Percentiles rank a stretch among this genome's conserved stretches.
Evolutionary conservation across 1,140 invertebrate species (phyloP).

Genomic region (Rhopalosiphum maidis): DNA sequence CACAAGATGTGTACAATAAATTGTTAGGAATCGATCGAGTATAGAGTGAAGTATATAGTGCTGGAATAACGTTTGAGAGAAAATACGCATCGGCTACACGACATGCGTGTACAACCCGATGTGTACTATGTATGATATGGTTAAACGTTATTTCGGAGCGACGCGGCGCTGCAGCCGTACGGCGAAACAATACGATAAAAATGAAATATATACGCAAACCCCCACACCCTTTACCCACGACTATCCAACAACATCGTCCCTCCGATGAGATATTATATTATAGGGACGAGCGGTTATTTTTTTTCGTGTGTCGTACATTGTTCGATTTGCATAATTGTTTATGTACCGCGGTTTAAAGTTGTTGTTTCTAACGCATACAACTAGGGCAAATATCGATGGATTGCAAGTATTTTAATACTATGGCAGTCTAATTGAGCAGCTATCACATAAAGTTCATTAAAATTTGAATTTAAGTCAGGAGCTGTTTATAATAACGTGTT

Average conservation of each 20-base stretch:
- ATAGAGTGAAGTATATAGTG: not conserved
- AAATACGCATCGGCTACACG: not conserved
- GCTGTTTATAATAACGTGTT: not conserved
- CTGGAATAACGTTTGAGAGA: slow-evolving; percentile 46
- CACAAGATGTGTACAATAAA: not conserved
- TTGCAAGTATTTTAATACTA: not conserved
- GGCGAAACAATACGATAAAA: not conserved
- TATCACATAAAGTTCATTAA: too few species aligned
- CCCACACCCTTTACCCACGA: not conserved
- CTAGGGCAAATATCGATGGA: not conserved
- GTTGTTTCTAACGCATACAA: not conserved
- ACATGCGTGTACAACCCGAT: not conserved
- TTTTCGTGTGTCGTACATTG: not conserved
- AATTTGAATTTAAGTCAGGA: too few species aligned
- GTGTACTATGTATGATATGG: not conserved
- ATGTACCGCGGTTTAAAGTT: not conserved
- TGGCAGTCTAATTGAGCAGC: too few species aligned
- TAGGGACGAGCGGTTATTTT: not conserved
- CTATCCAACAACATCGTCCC: not conserved
- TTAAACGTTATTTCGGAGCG: slow-evolving; percentile 39
- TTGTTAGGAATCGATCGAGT: not conserved
- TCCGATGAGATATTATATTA: not conserved
- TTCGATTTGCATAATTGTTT: not conserved
- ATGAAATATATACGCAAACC: not conserved
- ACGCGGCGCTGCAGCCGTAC: not conserved